Evolutionary conservation across 1,140 invertebrate species (phyloP).

Genomic region (Aphidius gifuensis): DNA sequence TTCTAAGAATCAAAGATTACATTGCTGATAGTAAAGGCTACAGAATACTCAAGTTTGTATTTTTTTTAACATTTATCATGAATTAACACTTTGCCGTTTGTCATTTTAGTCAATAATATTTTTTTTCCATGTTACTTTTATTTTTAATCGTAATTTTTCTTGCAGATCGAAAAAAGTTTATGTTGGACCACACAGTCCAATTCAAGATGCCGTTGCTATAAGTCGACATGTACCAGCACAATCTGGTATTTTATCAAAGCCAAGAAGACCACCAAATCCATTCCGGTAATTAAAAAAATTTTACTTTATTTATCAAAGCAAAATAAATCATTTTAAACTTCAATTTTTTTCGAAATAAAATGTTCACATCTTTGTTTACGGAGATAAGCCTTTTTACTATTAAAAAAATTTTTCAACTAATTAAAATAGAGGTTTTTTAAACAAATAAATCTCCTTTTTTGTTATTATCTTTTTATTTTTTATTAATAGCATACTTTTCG

Average conservation of each 20-base stretch:
- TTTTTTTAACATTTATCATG: background rate
- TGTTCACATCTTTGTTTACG: too few relatives aligned
- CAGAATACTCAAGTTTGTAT: slow-evolving; percentile 65
- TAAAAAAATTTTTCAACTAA: too few relatives aligned
- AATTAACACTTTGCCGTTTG: background rate
- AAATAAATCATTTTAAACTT: too few relatives aligned
- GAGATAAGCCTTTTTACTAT: too few relatives aligned
- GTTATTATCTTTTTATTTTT: too few relatives aligned
- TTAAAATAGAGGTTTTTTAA: too few relatives aligned
- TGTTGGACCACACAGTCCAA: slow-evolving; percentile 68
- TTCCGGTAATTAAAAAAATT: slow-evolving; percentile 39
- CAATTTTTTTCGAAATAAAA: too few relatives aligned
- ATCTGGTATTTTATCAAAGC: slow-evolving; percentile 62
- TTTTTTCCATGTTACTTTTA: background rate
- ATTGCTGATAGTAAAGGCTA: slow-evolving; percentile 79
- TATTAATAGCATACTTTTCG: too few relatives aligned
- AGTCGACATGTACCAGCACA: slow-evolving; percentile 68
- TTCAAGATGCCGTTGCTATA: slow-evolving; percentile 66
- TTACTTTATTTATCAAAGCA: background rate
- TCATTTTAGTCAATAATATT: too few relatives aligned
- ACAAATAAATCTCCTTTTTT: too few relatives aligned
- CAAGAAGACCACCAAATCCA: slow-evolving; percentile 49
- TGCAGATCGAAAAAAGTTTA: slow-evolving; percentile 70
- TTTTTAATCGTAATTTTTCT: slow-evolving; percentile 1
- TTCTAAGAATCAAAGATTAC: slow-evolving; percentile 78